phyloP scores from a whole-genome alignment of 2,113 vertebrate genomes.

The Camelus dromedarius region DNA sequence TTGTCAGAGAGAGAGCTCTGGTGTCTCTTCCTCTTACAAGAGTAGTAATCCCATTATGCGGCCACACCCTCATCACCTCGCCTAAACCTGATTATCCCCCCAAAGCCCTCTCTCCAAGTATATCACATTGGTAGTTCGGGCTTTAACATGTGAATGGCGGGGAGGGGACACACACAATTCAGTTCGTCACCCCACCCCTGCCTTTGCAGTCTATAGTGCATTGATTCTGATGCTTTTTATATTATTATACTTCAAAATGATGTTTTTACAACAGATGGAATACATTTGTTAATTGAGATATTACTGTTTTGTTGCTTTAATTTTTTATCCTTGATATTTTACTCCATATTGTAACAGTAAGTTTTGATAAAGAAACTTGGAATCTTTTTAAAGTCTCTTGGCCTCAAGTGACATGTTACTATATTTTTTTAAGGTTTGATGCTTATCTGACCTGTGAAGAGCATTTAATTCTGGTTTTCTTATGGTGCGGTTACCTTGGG shows the following conservation, averaged over 20 bases:
- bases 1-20: background rate
- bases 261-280: background rate
- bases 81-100: background rate
- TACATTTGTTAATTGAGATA: background rate
- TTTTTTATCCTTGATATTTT: conserved; percentile 3
- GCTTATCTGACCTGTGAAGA: background rate
- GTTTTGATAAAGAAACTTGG: background rate
- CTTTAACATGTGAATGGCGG: background rate
- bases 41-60: background rate
- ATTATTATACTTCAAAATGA: background rate
- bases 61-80: background rate
- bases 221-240: conserved; percentile 11
- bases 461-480: conserved; percentile 20
- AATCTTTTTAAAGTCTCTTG: background rate
- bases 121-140: background rate
- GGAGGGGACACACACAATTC: background rate
- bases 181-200: background rate
- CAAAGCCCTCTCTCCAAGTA: background rate
- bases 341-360: background rate
- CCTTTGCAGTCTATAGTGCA: background rate
- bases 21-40: background rate
- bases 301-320: background rate
- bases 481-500: background rate
- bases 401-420: background rate
- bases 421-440: background rate